These are phyloP conservation scores for Catalaphyllia jardinei DNA, from an alignment of 64 coral and sea anemone species.

Conservation along the genomic window DNA sequence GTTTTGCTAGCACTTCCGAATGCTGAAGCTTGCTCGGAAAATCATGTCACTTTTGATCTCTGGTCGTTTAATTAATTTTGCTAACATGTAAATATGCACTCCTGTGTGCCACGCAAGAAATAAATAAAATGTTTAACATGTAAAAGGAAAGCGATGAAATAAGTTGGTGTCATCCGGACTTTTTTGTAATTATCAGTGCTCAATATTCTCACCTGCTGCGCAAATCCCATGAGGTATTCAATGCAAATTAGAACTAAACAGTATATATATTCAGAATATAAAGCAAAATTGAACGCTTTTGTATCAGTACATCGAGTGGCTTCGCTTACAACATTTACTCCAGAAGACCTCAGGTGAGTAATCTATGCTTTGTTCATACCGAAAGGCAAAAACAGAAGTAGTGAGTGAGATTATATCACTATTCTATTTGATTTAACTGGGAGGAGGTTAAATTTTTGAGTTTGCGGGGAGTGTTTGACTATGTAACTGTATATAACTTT, in stretches of 20 bases:
- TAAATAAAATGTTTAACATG: constrained; percentile 52
- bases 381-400: background rate
- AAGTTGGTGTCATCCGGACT: constrained; percentile 32
- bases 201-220: constrained; percentile 29
- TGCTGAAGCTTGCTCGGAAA: constrained; percentile 23
- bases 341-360: background rate
- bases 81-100: constrained; percentile 11
- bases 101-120: constrained; percentile 31
- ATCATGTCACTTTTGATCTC: constrained; percentile 30
- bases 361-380: background rate
- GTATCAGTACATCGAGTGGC: constrained; percentile 25
- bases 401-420: background rate
- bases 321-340: background rate
- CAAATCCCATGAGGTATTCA: constrained; percentile 16
- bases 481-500: too few species aligned
- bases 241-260: constrained; percentile 40
- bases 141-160: constrained; percentile 39
- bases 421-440: too few species aligned
- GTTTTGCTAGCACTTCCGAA: constrained; percentile 21
- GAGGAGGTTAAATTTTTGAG: too few species aligned
- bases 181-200: constrained; percentile 23
- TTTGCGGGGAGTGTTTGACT: too few species aligned
- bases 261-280: constrained; percentile 38
- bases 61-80: constrained; percentile 47
- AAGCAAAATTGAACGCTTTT: background rate